These are phyloP conservation scores for Tangara arthus DNA, from an alignment of 2,797 vertebrate species.

Conservation along the genomic window DNA sequence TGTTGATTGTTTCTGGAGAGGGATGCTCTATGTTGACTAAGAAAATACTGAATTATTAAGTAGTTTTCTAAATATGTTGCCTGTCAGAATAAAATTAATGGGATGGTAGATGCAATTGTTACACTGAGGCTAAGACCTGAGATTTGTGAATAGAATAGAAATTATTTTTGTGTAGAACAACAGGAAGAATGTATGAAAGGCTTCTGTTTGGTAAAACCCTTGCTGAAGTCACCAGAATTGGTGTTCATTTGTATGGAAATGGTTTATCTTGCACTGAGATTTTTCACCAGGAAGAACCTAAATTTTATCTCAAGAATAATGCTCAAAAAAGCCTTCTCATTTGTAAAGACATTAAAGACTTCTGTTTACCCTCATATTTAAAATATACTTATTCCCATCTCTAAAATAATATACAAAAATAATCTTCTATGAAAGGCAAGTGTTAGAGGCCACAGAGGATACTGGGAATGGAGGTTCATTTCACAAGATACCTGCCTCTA, in stretches of 20 bases:
- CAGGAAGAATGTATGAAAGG: background rate
- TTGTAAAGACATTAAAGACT: background rate
- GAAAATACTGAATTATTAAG: conserved; percentile 38
- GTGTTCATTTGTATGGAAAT: background rate
- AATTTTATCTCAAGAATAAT: background rate
- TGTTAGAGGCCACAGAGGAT: background rate
- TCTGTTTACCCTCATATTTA: background rate
- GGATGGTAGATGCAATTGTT: background rate
- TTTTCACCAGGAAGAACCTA: background rate
- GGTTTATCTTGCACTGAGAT: background rate
- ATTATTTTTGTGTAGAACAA: background rate
- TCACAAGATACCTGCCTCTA: background rate
- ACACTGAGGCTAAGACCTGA: background rate
- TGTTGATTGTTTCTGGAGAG: background rate
- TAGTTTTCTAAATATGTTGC: conserved; percentile 20
- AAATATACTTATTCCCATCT: background rate
- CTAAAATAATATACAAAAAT: background rate
- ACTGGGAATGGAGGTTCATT: background rate
- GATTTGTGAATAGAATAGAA: background rate
- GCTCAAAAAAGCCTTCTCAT: background rate
- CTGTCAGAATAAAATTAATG: background rate
- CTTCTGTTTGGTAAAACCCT: background rate
- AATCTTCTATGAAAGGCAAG: background rate
- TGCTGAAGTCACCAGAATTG: background rate
- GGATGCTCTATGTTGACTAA: background rate